Conservation (phyloP, 2,797 vertebrate genomes). For the Sebastes matsubarae region DNA sequence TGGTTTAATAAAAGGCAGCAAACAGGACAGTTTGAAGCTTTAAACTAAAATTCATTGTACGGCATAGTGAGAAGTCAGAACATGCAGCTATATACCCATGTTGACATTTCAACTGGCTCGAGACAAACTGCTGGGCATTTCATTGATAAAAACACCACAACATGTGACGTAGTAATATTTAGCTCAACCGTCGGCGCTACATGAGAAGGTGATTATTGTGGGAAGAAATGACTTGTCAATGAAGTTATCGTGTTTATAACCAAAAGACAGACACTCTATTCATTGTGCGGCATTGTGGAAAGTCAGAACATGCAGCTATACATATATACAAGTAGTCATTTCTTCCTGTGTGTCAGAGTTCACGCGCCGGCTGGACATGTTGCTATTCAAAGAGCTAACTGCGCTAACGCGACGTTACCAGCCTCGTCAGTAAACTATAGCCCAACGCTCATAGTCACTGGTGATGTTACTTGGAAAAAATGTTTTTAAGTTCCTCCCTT, state of each 20-base stretch:
- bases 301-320: not conserved
- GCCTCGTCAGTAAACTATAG: accelerated
- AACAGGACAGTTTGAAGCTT: no score
- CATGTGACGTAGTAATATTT: no score
- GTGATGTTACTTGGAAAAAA: accelerated
- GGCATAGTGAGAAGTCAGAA: no score
- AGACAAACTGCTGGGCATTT: accelerated
- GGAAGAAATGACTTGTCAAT: not conserved
- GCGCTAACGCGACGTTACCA: not conserved
- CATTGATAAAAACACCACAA: not conserved
- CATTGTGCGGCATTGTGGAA: accelerated
- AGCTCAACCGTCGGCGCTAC: no score
- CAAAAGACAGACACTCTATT: accelerated
- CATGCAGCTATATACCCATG: no score
- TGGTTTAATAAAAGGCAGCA: no score
- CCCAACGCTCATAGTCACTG: accelerated
- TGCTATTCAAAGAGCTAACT: conserved; percentile 18
- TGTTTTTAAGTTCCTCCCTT: accelerated
- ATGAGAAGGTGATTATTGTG: not conserved
- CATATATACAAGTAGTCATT: accelerated
- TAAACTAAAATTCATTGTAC: no score
- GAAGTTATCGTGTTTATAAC: not conserved
- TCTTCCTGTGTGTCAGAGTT: not conserved
- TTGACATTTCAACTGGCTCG: no score
- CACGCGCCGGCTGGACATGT: conserved; percentile 12